Conservation (phyloP, 2,113 vertebrate species). For the Nyctereutes procyonoides region DNA sequence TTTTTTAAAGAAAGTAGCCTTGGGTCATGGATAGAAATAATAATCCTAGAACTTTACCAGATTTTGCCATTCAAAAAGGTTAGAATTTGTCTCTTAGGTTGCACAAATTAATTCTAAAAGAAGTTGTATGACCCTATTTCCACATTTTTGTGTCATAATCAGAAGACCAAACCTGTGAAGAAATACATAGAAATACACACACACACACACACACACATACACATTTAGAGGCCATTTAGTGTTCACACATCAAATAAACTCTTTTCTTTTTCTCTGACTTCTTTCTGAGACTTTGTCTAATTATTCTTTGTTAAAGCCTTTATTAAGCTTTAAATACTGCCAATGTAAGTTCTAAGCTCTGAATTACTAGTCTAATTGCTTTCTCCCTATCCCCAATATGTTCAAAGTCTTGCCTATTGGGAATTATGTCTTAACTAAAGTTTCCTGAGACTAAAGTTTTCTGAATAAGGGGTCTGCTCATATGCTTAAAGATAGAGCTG, state of each 20-base stretch:
- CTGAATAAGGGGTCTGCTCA: neutral
- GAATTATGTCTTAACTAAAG: constrained; percentile 36
- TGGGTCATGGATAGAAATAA: neutral
- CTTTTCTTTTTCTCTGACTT: constrained; percentile 30
- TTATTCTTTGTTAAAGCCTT: constrained; percentile 35
- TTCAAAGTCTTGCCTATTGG: constrained; percentile 27
- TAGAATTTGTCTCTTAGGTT: constrained; percentile 11
- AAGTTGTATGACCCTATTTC: neutral
- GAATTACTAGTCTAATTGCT: constrained; percentile 45
- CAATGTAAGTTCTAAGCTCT: neutral
- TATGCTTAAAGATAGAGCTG: constrained; percentile 18
- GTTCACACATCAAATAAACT: constrained; percentile 39
- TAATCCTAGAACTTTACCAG: neutral
- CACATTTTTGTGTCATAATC: neutral
- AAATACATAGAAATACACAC: neutral
- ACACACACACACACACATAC: neutral
- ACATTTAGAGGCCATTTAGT: constrained; percentile 17
- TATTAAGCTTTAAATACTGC: constrained; percentile 28
- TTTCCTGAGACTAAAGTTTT: constrained; percentile 54
- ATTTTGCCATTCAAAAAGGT: neutral
- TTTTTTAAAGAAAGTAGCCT: neutral
- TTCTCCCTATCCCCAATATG: neutral
- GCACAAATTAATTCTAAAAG: constrained; percentile 50
- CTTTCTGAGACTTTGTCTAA: constrained; percentile 5
- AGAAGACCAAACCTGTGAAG: constrained; percentile 27